Base-by-base conservation (phyloP, 2,888 invertebrate genomes). In the Noctua fimbriata region DNA sequence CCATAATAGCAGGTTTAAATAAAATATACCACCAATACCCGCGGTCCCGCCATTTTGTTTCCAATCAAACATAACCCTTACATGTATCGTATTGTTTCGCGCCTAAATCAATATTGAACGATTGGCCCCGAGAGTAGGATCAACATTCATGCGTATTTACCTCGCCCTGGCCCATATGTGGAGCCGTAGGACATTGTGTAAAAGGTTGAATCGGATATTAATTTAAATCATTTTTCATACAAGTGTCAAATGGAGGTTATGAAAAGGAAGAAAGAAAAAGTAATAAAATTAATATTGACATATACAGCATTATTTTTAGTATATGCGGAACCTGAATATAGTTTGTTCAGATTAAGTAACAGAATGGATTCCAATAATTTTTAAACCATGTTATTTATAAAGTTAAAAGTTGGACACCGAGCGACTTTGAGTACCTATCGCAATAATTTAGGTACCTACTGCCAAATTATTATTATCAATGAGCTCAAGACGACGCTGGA, bases 91-190 rank as follows among this genome's bases (percentile, higher is more conserved):
- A 83, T 76, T 76, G 83, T 81, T 82, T 63, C 18, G 52, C 52
- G 16, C 76, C 60, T 81, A 81, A 82, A 76, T 82, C 76, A 81
- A 81, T 76, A 82, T 63, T 55, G 52, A 52, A 24, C 3, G 41
- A 74, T 79, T 73, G 75, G 67, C n/a, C 65, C 49, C 66, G n/a
- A 14, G 67, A 67, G 49, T 21, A 7, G n/a, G 52, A 75, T 82
- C 82, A 55, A 69, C 75, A 52, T 75, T 60, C 14, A 67, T 80
- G 32, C 3, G 6, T 74, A 44, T 60, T 74, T 80, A 69, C 67
- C 58, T 28, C 41, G 32, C 82, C 18, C 21, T 10, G 67, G 49
- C 66, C 6, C 10, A 58, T 44, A 24, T 67, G 14, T 58, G 16
- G 47, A n/a, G 12, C 49, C 18, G 2, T 65, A 12, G 32, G 49